Base-by-base conservation (phyloP, 1,140 invertebrate genomes). In the Bombus polaris region DNA sequence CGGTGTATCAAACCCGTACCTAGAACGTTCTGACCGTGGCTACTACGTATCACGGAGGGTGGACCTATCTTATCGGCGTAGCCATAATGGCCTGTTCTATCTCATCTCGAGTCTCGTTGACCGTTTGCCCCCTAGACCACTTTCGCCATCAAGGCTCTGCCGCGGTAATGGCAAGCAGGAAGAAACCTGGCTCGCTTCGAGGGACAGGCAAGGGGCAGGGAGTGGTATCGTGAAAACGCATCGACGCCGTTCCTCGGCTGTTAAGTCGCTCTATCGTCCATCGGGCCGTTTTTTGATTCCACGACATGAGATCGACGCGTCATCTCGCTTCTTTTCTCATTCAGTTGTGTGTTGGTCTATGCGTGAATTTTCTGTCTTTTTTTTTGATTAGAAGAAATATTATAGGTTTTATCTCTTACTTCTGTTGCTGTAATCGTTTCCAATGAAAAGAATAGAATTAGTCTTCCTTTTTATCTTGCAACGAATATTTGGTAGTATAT, bases 41-140 rank as follows among this genome's bases (percentile, higher is more conserved):
- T 92, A 90, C 90, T 91, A 93, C 93, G 89, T 86, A 88, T 81
- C 88, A 89, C 72, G 79, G 42, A 89, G 91, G 88, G 92, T 93
- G 92, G 92, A 93, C 92, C 94, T 95, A 95, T 95, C 94, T 95
- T 95, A 95, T 95, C 95, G 90, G 92, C 85, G 83, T 85, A 86
- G 91, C 90, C 93, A 94, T 95, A 95, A 95, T 95, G 93, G 94
- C 93, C 92, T 92, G 93, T 93, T 95, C 94, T 95, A 95, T 95
- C 94, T 95, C 94, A 95, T 95, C 94, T 95, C 91, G 59, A 83
- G 86, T 87, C 88, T 91, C 88, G 88, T 90, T 91, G 91, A 89
- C 89, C 87, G 89, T 81, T 89, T 87, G 86, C 88, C 81, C 81
- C 85, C 73, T 88, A 89, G 87, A 91, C 89, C 87, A 90, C 90